phyloP scores from a whole-genome alignment of 2,797 vertebrate genomes.

The Capromys pilorides region DNA sequence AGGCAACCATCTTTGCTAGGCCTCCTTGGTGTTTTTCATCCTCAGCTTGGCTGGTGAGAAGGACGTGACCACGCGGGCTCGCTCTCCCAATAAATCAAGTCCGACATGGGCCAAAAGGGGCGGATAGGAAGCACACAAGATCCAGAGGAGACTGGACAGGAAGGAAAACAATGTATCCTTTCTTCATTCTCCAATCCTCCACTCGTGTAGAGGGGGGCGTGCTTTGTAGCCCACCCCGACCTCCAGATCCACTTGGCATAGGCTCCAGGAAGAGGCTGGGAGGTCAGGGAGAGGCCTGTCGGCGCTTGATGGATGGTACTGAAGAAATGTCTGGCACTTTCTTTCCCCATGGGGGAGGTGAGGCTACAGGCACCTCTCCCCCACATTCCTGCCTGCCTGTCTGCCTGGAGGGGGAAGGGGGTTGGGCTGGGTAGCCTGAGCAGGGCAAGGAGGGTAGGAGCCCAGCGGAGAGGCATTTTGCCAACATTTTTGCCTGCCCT shows the following conservation, averaged over 20 bases:
- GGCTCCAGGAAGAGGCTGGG: constrained; percentile 66
- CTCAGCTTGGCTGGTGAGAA: neutral
- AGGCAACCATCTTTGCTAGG: constrained; percentile 13
- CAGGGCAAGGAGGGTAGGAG: neutral
- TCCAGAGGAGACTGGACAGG: neutral
- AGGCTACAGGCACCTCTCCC: constrained; percentile 71
- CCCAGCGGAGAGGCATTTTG: neutral
- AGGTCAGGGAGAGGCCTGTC: constrained; percentile 65
- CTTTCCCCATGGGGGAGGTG: constrained; percentile 71
- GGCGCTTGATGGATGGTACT: constrained; percentile 74
- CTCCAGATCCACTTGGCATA: constrained; percentile 28
- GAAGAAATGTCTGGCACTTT: constrained; percentile 78
- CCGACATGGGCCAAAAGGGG: neutral
- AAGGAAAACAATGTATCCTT: neutral
- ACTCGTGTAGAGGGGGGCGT: neutral
- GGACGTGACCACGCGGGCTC: neutral
- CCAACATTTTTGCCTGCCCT: neutral
- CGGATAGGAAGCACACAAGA: neutral
- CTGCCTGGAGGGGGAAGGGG: neutral
- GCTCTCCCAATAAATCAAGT: constrained; percentile 6
- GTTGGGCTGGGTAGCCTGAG: constrained; percentile 8
- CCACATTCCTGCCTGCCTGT: constrained; percentile 72
- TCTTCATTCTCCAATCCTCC: neutral
- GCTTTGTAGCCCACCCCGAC: neutral
- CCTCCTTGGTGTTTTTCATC: neutral